These are phyloP conservation scores for Sebastes cheni DNA, from an alignment of 2,797 vertebrate species.

Conservation along the genomic window DNA sequence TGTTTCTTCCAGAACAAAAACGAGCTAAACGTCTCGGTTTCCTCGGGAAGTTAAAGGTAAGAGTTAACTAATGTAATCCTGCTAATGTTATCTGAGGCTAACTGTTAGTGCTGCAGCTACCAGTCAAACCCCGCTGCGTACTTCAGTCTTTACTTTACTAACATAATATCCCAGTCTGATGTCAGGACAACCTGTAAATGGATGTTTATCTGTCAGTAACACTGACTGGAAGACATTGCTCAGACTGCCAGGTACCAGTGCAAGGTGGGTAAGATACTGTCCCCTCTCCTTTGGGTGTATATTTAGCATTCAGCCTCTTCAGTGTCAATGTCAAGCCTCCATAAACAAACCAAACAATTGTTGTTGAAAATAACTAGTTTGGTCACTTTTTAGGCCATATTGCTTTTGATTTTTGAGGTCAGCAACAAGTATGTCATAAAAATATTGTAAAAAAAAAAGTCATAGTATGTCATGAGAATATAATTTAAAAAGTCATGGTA, in stretches of 20 bases:
- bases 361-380: too few relatives aligned
- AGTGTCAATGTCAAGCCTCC: background rate
- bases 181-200: background rate
- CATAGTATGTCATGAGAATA: too few relatives aligned
- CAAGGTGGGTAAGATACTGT: background rate
- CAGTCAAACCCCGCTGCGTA: background rate
- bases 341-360: background rate
- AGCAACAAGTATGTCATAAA: too few relatives aligned
- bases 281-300: background rate
- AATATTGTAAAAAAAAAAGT: too few relatives aligned
- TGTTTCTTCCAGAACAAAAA: conserved; percentile 78
- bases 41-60: conserved; percentile 78
- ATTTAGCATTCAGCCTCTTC: background rate
- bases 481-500: too few relatives aligned
- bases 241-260: too few relatives aligned
- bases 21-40: conserved; percentile 79
- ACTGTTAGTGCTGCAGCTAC: background rate
- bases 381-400: too few relatives aligned
- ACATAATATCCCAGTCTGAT: background rate
- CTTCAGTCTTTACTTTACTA: background rate
- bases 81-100: conserved; percentile 27
- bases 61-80: background rate
- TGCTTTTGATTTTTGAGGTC: too few relatives aligned
- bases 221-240: background rate
- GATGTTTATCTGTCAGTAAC: background rate